A percentile compares a stretch with the other conserved stretches of the same genome.
These are phyloP conservation scores for Hestina assimilis DNA, from an alignment of 1,140 invertebrate genomes.

Conservation along the genomic window DNA sequence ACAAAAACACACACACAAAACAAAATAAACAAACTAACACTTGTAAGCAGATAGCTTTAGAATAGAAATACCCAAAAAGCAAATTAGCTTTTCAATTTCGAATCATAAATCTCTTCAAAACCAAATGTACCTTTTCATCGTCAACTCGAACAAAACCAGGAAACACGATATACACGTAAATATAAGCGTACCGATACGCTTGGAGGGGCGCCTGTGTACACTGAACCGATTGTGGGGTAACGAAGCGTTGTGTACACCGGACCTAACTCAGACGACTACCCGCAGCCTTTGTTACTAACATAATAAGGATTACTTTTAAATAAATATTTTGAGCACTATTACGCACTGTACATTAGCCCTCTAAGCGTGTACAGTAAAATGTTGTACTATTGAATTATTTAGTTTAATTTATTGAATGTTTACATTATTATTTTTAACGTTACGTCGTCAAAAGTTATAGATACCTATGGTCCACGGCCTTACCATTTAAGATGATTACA, in stretches of 20 bases:
- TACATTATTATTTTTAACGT: too few relatives aligned
- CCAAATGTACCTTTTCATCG: background rate
- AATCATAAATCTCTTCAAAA: background rate
- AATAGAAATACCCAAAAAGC: too few relatives aligned
- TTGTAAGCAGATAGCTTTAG: too few relatives aligned
- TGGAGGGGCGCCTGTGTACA: slow-evolving; percentile 26
- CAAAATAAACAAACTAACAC: too few relatives aligned
- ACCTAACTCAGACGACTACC: background rate
- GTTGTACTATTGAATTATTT: slow-evolving; percentile 25
- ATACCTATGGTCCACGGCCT: too few relatives aligned
- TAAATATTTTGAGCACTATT: background rate
- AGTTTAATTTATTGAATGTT: slow-evolving; percentile 15
- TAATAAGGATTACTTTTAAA: background rate
- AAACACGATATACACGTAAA: slow-evolving; percentile 9
- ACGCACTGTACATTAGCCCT: slow-evolving; percentile 9
- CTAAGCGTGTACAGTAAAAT: slow-evolving; percentile 22
- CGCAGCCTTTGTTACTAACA: background rate
- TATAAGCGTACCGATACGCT: slow-evolving; percentile 24
- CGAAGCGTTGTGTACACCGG: slow-evolving; percentile 22
- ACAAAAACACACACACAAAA: too few relatives aligned
- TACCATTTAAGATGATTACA: too few relatives aligned
- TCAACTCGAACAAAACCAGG: slow-evolving; percentile 4
- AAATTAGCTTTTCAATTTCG: too few relatives aligned
- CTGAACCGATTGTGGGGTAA: slow-evolving; percentile 29
- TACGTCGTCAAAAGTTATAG: too few relatives aligned